A percentile compares a stretch with the other conserved stretches of the same genome.
phyloP scores from a whole-genome alignment of 64 coral and sea anemone genomes.

The Actinia tenebrosa region DNA sequence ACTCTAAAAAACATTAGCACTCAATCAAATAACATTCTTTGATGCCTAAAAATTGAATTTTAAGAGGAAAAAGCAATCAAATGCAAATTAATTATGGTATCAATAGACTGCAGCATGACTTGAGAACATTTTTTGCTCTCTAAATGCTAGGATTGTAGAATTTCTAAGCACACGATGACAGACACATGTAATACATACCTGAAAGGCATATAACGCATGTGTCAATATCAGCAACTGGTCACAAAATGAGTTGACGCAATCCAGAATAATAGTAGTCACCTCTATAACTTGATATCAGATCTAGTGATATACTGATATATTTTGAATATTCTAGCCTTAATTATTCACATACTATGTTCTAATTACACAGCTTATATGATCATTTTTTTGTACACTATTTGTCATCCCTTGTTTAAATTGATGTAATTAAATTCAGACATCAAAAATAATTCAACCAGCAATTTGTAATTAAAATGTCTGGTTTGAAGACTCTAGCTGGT shows the following conservation, averaged over 20 bases:
- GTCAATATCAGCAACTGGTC: neutral
- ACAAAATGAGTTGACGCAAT: neutral
- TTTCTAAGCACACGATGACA: neutral
- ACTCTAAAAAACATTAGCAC: neutral
- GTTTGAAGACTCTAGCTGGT: neutral
- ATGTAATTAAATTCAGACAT: neutral
- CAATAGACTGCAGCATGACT: neutral
- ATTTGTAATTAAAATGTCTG: conserved; percentile 9
- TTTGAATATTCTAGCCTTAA: neutral
- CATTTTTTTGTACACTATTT: neutral
- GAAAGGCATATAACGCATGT: neutral
- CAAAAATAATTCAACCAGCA: neutral
- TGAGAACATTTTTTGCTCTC: neutral
- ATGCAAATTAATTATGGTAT: neutral
- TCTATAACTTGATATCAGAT: neutral
- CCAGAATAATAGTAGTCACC: neutral
- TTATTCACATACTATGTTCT: neutral
- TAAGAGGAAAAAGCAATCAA: neutral
- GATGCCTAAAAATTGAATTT: neutral
- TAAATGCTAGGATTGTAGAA: neutral
- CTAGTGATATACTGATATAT: neutral
- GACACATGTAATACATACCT: conserved; percentile 1
- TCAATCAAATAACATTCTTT: neutral
- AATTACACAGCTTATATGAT: neutral
- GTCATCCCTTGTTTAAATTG: neutral